Base-by-base conservation (phyloP, 2,888 invertebrate genomes). In the Chalcosyrphus nemorum region DNA sequence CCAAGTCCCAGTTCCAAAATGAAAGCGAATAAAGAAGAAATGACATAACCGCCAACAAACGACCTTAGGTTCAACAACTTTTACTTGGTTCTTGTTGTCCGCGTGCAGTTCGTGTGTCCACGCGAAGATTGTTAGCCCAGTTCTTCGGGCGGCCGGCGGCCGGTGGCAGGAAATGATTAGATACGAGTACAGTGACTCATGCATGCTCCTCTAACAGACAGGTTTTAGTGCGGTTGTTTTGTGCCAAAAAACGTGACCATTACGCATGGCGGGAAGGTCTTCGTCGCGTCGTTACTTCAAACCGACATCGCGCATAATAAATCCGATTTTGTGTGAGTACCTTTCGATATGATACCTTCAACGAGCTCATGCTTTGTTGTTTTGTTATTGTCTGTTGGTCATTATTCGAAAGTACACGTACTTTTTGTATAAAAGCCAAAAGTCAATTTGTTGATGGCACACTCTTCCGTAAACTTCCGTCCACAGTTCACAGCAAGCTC, bases 41-140 rank as follows among this genome's bases (percentile, higher is more conserved):
- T 82, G 77, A 82, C 66, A 77, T 65, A 71, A 76, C 43, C 9
- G 17, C 17, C 47, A 1, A 5, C 4, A 11, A 9, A 15, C 70
- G 38, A 74, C 43, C 52, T 61, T 59, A 66, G 65, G 81, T 77
- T 82, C 77, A 82, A 77, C 77, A 82, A 82, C 81, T 82, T 72
- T 82, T 77, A 81, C 81, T 76, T 15, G 11, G 24, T 54, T 50
- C 65, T 35, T 6, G 21, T 38, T 9, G n/a, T n/a, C n/a, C n/a
- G n/a, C 47, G 11, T 56, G 54, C 21, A 11, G 21, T 43, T 15
- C 32, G 32, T 32, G 32, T 32, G 32, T 32, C 32, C 32, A 32
- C 32, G n/a, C n/a, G n/a, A n/a, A n/a, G n/a, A 38, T 29, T 21
- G 7, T 9, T 2, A 21, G 38, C 11, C 47, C 15, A 19, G 9